phyloP scores from a whole-genome alignment of 1,140 invertebrate genomes.

The Zaprionus kolodkinae region DNA sequence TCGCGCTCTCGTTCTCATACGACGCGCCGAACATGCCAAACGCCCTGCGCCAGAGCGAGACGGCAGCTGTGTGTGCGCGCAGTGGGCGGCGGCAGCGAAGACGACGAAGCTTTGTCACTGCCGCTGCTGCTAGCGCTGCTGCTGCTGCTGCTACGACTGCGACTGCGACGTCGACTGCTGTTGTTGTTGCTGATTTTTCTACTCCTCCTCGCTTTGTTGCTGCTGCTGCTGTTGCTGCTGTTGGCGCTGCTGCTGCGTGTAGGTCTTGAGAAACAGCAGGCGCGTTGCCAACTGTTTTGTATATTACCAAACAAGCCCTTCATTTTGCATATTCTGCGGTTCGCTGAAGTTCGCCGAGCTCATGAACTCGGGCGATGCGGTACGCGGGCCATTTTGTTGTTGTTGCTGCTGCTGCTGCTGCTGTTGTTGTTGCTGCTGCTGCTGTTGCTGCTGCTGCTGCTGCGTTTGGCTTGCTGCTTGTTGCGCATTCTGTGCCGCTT shows the following conservation, averaged over 20 bases:
- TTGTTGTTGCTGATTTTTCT: constrained; percentile 38
- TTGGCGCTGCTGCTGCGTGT: constrained; percentile 47
- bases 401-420: constrained; percentile 61
- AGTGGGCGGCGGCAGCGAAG: constrained; percentile 54
- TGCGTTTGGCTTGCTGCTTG: constrained; percentile 75
- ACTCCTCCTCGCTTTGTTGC: constrained; percentile 28
- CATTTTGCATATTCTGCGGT: constrained; percentile 89
- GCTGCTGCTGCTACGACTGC: constrained; percentile 20
- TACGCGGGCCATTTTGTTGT: constrained; percentile 84
- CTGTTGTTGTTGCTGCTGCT: constrained; percentile 28
- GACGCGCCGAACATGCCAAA: constrained; percentile 15
- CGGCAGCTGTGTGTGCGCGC: constrained; percentile 41
- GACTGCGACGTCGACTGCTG: constrained; percentile 4
- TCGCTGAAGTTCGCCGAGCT: constrained; percentile 88
- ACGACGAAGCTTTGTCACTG: constrained; percentile 41
- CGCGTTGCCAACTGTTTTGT: constrained; percentile 83
- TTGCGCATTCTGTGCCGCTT: constrained; percentile 84
- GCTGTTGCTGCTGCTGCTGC: constrained; percentile 55
- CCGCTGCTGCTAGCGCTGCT: constrained; percentile 15
- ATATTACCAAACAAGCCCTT: constrained; percentile 90
- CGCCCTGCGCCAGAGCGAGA: constrained; percentile 51
- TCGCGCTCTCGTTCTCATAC: constrained; percentile 9
- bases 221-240: constrained; percentile 49
- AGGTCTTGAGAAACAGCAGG: constrained; percentile 72
- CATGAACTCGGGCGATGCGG: constrained; percentile 86